Conservation (phyloP, 2,113 vertebrate species). For the Labrus mixtus region DNA sequence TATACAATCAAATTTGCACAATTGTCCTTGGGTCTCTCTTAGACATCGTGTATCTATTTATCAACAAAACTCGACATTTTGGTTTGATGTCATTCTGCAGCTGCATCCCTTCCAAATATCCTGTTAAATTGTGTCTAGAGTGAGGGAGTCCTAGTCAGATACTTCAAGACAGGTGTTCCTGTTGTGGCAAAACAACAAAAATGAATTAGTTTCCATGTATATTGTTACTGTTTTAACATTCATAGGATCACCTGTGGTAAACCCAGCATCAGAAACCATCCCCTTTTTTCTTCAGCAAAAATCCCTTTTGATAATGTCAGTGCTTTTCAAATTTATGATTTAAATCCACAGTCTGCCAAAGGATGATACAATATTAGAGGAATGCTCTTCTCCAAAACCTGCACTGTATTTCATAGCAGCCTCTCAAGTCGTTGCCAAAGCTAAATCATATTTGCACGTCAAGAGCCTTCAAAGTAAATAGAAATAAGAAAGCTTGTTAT, state of each 20-base stretch:
- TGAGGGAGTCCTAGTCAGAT: background rate
- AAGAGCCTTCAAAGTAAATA: conserved; percentile 59
- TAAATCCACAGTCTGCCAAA: conserved; percentile 25
- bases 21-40: conserved; percentile 18
- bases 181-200: too few species aligned
- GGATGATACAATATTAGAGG: conserved; percentile 15
- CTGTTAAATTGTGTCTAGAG: background rate
- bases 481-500: conserved; percentile 47
- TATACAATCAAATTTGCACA: conserved; percentile 29
- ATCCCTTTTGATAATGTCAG: conserved; percentile 12
- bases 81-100: conserved; percentile 8
- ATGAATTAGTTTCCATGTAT: too few species aligned
- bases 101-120: conserved; percentile 11
- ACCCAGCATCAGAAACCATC: background rate
- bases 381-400: conserved; percentile 3
- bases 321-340: conserved; percentile 20
- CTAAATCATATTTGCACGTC: conserved; percentile 48
- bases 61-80: conserved; percentile 10
- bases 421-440: conserved; percentile 45
- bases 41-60: conserved; percentile 17
- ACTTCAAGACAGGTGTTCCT: too few species aligned
- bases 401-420: conserved; percentile 26
- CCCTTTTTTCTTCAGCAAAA: conserved; percentile 2
- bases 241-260: conserved; percentile 15
- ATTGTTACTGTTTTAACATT: background rate